phyloP scores from a whole-genome alignment of 1,140 invertebrate species.

The Battus philenor region DNA sequence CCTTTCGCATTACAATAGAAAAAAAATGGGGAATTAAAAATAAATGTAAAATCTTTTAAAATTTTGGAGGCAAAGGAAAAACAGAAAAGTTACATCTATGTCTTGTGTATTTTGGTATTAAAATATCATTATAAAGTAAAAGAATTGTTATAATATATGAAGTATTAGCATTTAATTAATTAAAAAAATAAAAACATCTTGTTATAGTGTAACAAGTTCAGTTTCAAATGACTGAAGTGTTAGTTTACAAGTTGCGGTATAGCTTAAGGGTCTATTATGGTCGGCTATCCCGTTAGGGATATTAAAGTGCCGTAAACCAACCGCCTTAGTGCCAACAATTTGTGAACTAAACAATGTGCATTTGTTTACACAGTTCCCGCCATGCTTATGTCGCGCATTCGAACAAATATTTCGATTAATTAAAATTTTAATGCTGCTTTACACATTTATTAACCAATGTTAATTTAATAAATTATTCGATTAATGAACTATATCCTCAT shows the following conservation, averaged over 20 bases:
- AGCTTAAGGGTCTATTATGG: slow-evolving; percentile 32
- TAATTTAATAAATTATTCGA: too few relatives aligned
- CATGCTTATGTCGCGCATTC: too few relatives aligned
- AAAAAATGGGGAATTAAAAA: too few relatives aligned
- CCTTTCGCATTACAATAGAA: too few relatives aligned
- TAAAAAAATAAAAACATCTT: background rate
- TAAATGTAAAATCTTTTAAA: too few relatives aligned
- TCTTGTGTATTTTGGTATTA: background rate
- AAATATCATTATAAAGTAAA: background rate
- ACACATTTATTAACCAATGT: too few relatives aligned
- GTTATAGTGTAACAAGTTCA: slow-evolving; percentile 9
- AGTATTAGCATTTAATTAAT: background rate
- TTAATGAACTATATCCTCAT: too few relatives aligned
- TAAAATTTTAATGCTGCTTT: too few relatives aligned
- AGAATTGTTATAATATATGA: background rate
- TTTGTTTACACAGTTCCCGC: slow-evolving; percentile 25
- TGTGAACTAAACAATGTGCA: slow-evolving; percentile 18
- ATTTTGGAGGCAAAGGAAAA: background rate
- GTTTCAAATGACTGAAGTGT: slow-evolving; percentile 16
- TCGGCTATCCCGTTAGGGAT: slow-evolving; percentile 30
- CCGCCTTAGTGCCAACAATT: slow-evolving; percentile 28
- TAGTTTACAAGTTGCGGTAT: slow-evolving; percentile 22
- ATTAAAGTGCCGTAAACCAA: slow-evolving; percentile 57
- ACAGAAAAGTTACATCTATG: background rate
- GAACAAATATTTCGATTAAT: too few relatives aligned